Conservation (phyloP, 2,888 invertebrate species). For the Sphaerophoria rueppellii region DNA sequence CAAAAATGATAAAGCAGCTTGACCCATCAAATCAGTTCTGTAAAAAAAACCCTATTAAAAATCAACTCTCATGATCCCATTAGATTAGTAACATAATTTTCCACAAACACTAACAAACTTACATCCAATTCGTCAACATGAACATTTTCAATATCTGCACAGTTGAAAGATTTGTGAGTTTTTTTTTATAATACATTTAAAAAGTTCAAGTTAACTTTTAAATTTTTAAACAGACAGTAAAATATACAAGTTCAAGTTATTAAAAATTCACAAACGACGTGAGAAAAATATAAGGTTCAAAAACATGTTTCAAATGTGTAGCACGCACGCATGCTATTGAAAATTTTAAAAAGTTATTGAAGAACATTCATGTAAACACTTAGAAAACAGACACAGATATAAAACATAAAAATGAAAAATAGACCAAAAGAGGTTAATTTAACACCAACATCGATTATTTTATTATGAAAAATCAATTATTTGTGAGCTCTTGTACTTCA, state of each 20-base stretch:
- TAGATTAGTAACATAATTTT: too few relatives aligned
- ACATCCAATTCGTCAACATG: too few relatives aligned
- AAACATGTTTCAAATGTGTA: conserved; percentile 41
- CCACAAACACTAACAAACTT: too few relatives aligned
- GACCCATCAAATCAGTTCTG: too few relatives aligned
- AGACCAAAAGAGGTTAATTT: conserved; percentile 21
- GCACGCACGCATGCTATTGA: conserved; percentile 44
- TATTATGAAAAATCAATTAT: not conserved
- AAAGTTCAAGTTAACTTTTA: not conserved
- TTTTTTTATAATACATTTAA: not conserved
- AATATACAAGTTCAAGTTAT: conserved; percentile 46
- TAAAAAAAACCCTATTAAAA: too few relatives aligned
- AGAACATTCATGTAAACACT: not conserved
- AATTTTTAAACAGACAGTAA: conserved; percentile 24
- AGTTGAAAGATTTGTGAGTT: too few relatives aligned
- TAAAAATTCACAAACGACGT: conserved; percentile 49
- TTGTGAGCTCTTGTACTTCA: not conserved
- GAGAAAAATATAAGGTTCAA: conserved; percentile 50
- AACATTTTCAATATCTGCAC: too few relatives aligned
- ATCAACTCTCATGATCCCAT: too few relatives aligned
- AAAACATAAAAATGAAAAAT: conserved; percentile 12
- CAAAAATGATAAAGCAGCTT: too few relatives aligned
- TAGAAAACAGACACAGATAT: not conserved
- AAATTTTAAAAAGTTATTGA: not conserved
- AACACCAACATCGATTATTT: conserved; percentile 45